phyloP scores from a whole-genome alignment of 1,140 invertebrate species.

The Harlomillsia oculata region DNA sequence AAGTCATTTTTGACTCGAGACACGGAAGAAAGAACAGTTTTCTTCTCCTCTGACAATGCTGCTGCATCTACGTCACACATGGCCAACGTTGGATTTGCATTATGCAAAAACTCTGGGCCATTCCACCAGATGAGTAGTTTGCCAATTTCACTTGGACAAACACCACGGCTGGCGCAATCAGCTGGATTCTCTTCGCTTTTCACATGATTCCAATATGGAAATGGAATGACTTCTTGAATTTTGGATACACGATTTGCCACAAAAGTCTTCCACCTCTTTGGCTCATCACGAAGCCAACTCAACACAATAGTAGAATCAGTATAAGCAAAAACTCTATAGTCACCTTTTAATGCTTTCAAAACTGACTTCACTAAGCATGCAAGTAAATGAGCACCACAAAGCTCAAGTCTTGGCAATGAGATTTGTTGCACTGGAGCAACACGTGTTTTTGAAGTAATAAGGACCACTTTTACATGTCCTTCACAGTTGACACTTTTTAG shows the following conservation, averaged over 20 bases:
- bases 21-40: too few relatives aligned
- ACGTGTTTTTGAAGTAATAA: constrained; percentile 35
- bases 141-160: constrained; percentile 32
- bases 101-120: constrained; percentile 37
- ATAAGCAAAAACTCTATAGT: constrained; percentile 31
- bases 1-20: too few relatives aligned
- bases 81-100: too few relatives aligned
- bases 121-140: constrained; percentile 40
- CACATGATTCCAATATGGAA: constrained; percentile 37
- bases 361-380: constrained; percentile 10
- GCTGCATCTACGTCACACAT: too few relatives aligned
- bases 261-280: constrained; percentile 39
- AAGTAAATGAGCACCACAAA: constrained; percentile 37
- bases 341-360: constrained; percentile 18
- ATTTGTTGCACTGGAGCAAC: constrained; percentile 32
- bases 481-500: neutral
- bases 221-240: constrained; percentile 37
- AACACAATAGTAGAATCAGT: constrained; percentile 39
- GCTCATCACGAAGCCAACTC: constrained; percentile 37
- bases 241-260: constrained; percentile 41
- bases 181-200: constrained; percentile 39
- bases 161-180: constrained; percentile 42
- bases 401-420: constrained; percentile 36
- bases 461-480: constrained; percentile 15
- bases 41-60: too few relatives aligned